These are phyloP conservation scores for Platichthys stellatus DNA, from an alignment of 2,113 vertebrate genomes.

Conservation along the genomic window DNA sequence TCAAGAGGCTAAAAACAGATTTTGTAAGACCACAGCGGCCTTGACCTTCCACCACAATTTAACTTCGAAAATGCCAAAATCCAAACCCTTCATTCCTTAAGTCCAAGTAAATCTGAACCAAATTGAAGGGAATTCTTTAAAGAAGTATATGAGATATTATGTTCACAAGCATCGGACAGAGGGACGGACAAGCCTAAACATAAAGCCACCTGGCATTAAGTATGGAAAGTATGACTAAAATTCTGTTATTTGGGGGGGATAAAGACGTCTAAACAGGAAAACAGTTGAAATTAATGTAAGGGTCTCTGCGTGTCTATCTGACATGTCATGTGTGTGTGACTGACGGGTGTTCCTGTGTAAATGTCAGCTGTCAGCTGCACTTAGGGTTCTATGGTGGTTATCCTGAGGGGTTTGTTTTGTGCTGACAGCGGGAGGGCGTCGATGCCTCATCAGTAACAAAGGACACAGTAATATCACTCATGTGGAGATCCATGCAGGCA, in stretches of 20 bases:
- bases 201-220: no score
- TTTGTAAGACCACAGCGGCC: no score
- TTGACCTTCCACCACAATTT: no score
- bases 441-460: conserved; percentile 41
- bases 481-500: conserved; percentile 3
- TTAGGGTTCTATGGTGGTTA: conserved; percentile 28
- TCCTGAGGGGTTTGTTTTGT: conserved; percentile 43
- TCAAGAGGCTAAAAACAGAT: no score
- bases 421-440: conserved; percentile 32
- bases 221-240: no score
- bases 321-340: conserved; percentile 33
- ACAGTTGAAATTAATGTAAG: not conserved
- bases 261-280: conserved; percentile 27
- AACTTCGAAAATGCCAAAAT: no score
- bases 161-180: no score
- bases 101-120: no score
- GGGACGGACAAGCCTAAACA: no score
- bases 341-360: conserved; percentile 63
- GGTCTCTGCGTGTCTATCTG: not conserved
- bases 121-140: no score
- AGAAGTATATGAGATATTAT: no score
- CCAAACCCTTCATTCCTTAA: no score
- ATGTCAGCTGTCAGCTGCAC: conserved; percentile 65
- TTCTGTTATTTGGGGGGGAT: conserved; percentile 1
- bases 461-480: conserved; percentile 43